A percentile compares a stretch with the other conserved stretches of the same genome.
Evolutionary conservation across 1,140 invertebrate genomes (phyloP).

Genomic region (Polyergus mexicanus): DNA sequence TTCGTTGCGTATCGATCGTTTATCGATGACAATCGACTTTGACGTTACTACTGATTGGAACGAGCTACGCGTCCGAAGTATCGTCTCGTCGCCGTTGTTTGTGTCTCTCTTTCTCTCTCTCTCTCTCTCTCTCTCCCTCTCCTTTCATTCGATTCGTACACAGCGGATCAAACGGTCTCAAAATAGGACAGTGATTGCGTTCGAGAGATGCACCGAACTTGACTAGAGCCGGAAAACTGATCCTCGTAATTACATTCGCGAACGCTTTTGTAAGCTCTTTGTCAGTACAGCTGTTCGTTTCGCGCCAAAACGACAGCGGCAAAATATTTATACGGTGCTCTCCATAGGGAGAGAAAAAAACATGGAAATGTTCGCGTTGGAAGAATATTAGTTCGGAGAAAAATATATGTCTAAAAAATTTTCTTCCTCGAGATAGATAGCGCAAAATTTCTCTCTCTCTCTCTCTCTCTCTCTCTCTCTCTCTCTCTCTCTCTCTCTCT

Average conservation of each 20-base stretch:
- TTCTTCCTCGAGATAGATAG: too few species aligned
- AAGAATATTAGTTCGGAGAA: too few species aligned
- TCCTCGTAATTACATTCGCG: conserved; percentile 10
- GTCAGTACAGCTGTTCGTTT: neutral
- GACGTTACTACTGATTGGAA: conserved; percentile 10
- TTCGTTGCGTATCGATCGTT: neutral
- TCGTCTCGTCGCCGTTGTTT: neutral
- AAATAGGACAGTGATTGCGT: conserved; percentile 47
- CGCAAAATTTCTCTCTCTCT: too few species aligned
- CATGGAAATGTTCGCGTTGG: too few species aligned
- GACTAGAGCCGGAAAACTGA: conserved; percentile 17
- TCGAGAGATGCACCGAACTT: neutral
- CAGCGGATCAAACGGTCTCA: conserved; percentile 20
- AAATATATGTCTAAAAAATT: too few species aligned
- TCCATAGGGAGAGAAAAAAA: too few species aligned
- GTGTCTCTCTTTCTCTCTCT: neutral
- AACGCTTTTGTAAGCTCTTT: neutral
- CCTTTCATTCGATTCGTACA: neutral
- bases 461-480: neutral
- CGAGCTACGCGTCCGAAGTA: neutral
- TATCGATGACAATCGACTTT: conserved; percentile 42
- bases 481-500: neutral
- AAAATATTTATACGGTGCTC: conserved; percentile 1
- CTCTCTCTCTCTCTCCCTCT: neutral
- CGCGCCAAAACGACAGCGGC: neutral